Evolutionary conservation across 2,797 vertebrate genomes (phyloP), one percentile per base, ranked within the genome.

Genomic region (Xenops minutus): DNA sequence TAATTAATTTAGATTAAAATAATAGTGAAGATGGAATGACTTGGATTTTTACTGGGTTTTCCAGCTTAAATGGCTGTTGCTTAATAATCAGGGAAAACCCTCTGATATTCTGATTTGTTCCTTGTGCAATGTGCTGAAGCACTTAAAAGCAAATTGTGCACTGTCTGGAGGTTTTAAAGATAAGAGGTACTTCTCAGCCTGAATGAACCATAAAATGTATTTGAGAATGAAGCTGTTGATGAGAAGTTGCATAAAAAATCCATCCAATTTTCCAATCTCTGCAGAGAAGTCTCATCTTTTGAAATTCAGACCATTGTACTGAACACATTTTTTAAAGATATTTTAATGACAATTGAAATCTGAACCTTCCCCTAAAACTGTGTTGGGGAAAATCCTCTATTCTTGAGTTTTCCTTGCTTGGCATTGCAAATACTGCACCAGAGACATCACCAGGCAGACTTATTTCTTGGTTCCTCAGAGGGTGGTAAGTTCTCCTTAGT

Each of bases 121-220:
- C 18, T 43, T 51, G 29, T 0, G 2, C 30, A 26, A 9, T 9
- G 32, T 41, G 19, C 72, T 56, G 51, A 62, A 91, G 63, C 23
- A 58, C 73, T 84, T 95, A 88, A 89, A 91, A 95, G 18, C 19
- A 46, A 89, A 51, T 24, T 24, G 10, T 34, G 10, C 15, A 7
- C 51, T 52, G 46, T 10, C 63, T 90, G 55, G 55, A 41, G 21
- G 32, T 68, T 94, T 54, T 34, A 71, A 76, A 95, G 64, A 69
- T 66, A 75, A 88, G 54, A 86, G 64, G 22, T 5, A 26, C 41
- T 86, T 85, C 71, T 83, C 37, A 44, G 77, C 49, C 24, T 72
- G 58, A 91, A 67, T 52, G 39, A 92, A 78, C 77, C 81, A 43
- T 77, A 92, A 93, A 89, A 96, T 69, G 16, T 80, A 21, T 85